phyloP scores from a whole-genome alignment of 2,888 invertebrate species.

The Meiosimyza decipiens region DNA sequence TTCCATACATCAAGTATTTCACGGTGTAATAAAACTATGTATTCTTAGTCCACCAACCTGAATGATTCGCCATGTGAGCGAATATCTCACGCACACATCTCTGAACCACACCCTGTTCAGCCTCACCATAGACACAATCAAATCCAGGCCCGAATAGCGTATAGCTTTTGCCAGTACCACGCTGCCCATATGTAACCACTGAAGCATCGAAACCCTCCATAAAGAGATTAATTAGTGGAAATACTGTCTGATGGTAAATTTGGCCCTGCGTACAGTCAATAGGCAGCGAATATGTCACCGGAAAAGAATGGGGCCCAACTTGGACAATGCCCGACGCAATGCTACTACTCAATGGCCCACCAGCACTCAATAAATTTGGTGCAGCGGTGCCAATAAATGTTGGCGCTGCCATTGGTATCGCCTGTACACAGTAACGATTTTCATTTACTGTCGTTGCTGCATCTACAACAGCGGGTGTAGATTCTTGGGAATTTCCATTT shows the following conservation, averaged over 20 bases:
- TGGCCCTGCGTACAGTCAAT: slow-evolving; percentile 74
- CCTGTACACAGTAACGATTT: slow-evolving; percentile 54
- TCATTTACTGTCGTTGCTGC: slow-evolving; percentile 39
- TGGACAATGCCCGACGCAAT: slow-evolving; percentile 64
- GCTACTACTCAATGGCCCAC: slow-evolving; percentile 49
- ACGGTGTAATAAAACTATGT: neutral
- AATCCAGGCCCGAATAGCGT: slow-evolving; percentile 78
- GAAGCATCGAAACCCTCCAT: slow-evolving; percentile 82
- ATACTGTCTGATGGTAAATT: slow-evolving; percentile 74
- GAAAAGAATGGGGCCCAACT: slow-evolving; percentile 66
- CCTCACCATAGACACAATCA: slow-evolving; percentile 72
- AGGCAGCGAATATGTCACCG: slow-evolving; percentile 71
- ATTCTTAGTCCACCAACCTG: slow-evolving; percentile 44
- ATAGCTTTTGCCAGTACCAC: slow-evolving; percentile 77
- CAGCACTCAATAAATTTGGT: slow-evolving; percentile 50
- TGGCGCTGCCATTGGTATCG: slow-evolving; percentile 64
- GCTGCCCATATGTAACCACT: slow-evolving; percentile 76
- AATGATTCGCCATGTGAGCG: slow-evolving; percentile 73
- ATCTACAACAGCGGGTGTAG: neutral
- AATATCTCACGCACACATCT: slow-evolving; percentile 79
- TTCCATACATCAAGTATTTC: too few relatives aligned
- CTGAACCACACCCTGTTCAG: slow-evolving; percentile 76
- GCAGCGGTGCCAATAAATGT: slow-evolving; percentile 65
- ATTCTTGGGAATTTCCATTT: slow-evolving; percentile 43
- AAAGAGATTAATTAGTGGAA: slow-evolving; percentile 75